Evolutionary conservation across 2,888 invertebrate genomes (phyloP).

Genomic region (Mythimna impura): DNA sequence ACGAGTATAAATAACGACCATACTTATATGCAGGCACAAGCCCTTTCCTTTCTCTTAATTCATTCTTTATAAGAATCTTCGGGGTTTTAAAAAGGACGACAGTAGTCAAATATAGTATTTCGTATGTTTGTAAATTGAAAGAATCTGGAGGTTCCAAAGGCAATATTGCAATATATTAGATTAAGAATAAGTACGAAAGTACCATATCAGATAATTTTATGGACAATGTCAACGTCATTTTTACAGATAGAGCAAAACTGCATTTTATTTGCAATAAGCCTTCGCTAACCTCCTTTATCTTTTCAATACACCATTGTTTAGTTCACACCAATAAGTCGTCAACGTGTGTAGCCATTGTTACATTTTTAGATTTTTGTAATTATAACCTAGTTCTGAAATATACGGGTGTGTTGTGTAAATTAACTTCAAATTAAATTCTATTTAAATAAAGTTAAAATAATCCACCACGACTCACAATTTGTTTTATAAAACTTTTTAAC

Average conservation of each 20-base stretch:
- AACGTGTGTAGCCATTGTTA: slow-evolving; percentile 69
- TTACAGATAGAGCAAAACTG: slow-evolving; percentile 39
- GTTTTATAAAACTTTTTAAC: slow-evolving; percentile 1
- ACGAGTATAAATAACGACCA: background rate
- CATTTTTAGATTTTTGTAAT: slow-evolving; percentile 45
- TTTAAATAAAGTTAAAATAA: slow-evolving; percentile 16
- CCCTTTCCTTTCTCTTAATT: background rate
- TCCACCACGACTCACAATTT: background rate
- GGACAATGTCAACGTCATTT: background rate
- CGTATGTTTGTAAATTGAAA: background rate
- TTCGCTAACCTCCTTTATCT: slow-evolving; percentile 67
- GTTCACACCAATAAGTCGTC: slow-evolving; percentile 62
- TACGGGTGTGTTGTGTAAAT: slow-evolving; percentile 44
- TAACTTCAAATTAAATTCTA: slow-evolving; percentile 16
- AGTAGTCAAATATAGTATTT: background rate
- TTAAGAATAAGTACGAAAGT: background rate
- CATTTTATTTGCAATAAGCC: slow-evolving; percentile 33
- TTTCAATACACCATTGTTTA: slow-evolving; percentile 79
- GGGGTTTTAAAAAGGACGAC: background rate
- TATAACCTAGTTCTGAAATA: slow-evolving; percentile 51
- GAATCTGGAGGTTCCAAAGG: background rate
- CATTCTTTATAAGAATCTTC: background rate
- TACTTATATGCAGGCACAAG: background rate
- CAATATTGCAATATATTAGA: background rate
- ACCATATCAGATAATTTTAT: background rate